Base-by-base conservation (phyloP, 1,140 invertebrate genomes). In the Halesus radiatus region DNA sequence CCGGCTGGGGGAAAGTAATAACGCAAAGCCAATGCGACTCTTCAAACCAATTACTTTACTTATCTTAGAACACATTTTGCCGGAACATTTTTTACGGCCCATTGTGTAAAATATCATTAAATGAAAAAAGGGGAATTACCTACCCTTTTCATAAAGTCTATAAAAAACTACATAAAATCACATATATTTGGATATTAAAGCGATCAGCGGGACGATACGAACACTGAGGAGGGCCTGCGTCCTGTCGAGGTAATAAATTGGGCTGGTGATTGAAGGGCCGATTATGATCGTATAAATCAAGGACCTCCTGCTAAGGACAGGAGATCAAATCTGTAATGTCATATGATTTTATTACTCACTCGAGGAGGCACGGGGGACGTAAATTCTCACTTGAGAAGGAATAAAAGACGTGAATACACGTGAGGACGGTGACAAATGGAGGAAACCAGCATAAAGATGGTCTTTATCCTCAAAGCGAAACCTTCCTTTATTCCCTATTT, bases 341-440 rank as follows among this genome's bases (percentile, higher is more conserved):
- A 20, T 76, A 80, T 80, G 79, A 80, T 80, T 80, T 76, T 72
- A 80, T 80, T 80, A 80, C 74, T 76, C 45, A 66, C 62, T 66
- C 62, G 54, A 64, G 15, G 16, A 26, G 23, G 16, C 37, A 37
- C 29, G n/a, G 16, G 56, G 23, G 56, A 60, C 56, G 18, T 60
- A 60, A 60, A 60, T 45, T 13, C 37, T 45, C 8, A 45, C 37
- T 45, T 10, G 37, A 45, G 37, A 45, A 45, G 8, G 37, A 45
- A 13, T 45, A 45, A 45, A 45, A 45, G 37, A 45, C 37, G 37
- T 45, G 13, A 45, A 45, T 45, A 45, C 37, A 45, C 37, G 13
- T 8, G 37, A 45, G 37, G 37, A 45, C 18, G 18, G 20, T 22
- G 29, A 18, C 29, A 32, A 32, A 68, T 18, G 15, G 64, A 6